phyloP scores from a whole-genome alignment of 2,113 vertebrate genomes.

The Pionites leucogaster region DNA sequence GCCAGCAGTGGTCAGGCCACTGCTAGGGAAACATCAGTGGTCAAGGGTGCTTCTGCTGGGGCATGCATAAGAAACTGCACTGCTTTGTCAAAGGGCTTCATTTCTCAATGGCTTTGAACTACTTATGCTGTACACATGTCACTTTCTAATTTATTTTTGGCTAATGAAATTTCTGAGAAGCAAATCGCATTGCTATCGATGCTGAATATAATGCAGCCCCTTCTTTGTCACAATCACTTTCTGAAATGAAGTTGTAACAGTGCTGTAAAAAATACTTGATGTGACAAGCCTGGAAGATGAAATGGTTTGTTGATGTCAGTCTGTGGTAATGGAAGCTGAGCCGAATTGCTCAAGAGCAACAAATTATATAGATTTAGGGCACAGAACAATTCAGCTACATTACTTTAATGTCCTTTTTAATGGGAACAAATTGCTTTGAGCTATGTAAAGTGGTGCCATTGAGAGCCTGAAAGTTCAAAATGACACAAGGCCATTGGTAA shows the following conservation, averaged over 20 bases:
- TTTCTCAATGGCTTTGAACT: not conserved
- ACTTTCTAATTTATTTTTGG: constrained; percentile 37
- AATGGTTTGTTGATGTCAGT: constrained; percentile 47
- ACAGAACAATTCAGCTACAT: constrained; percentile 18
- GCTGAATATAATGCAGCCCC: constrained; percentile 8
- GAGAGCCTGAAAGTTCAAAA: constrained; percentile 32
- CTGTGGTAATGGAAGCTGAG: constrained; percentile 36
- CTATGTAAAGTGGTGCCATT: not conserved
- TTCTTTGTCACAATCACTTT: constrained; percentile 45
- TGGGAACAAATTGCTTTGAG: constrained; percentile 45
- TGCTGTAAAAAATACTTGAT: constrained; percentile 43
- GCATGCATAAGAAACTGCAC: not conserved
- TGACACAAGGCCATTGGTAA: not conserved
- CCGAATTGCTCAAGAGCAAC: constrained; percentile 32
- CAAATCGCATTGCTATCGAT: constrained; percentile 39
- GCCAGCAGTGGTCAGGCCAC: not conserved
- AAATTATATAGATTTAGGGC: constrained; percentile 49
- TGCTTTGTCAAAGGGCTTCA: not conserved
- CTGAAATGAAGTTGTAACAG: constrained; percentile 45
- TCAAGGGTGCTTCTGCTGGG: not conserved
- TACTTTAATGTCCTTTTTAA: constrained; percentile 41
- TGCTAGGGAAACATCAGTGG: rapidly evolving
- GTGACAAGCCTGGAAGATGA: constrained; percentile 51
- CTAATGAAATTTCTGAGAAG: constrained; percentile 51
- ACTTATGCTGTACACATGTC: not conserved